These are phyloP conservation scores for Chaetodon trifasciatus DNA, from an alignment of 2,797 vertebrate genomes.

Conservation along the genomic window DNA sequence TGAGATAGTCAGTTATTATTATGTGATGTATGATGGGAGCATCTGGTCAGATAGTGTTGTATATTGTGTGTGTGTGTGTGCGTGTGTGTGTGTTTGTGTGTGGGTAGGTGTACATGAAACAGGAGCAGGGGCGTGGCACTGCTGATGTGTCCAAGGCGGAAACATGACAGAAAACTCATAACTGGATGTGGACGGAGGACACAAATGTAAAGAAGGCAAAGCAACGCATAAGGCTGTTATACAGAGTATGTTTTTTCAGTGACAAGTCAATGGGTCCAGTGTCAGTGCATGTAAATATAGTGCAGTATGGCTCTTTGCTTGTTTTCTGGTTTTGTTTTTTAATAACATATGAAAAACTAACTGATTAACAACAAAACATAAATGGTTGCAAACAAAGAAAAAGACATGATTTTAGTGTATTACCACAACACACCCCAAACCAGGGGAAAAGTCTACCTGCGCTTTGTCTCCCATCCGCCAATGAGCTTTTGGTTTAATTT, in stretches of 20 bases:
- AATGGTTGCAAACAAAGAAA: background rate
- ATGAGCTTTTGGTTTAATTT: constrained; percentile 68
- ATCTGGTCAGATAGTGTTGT: constrained; percentile 10
- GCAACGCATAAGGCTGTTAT: background rate
- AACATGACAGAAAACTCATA: constrained; percentile 35
- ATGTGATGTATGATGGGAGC: background rate
- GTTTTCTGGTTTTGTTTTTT: background rate
- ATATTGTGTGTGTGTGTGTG: constrained; percentile 18
- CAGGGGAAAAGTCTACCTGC: constrained; percentile 54
- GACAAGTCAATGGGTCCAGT: background rate
- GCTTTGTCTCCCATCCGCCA: constrained; percentile 59
- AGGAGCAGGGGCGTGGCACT: constrained; percentile 55
- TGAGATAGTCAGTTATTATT: background rate
- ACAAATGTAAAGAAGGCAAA: background rate
- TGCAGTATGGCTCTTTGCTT: background rate
- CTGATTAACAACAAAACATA: background rate
- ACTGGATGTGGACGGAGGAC: background rate
- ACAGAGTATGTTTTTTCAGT: background rate
- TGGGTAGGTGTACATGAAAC: constrained; percentile 77
- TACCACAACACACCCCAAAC: constrained; percentile 21
- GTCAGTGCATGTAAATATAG: background rate
- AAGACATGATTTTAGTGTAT: background rate
- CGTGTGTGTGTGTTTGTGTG: constrained; percentile 29
- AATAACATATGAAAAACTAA: background rate
- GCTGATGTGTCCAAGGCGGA: constrained; percentile 41